Percentiles rank a stretch among this genome's conserved stretches.
phyloP scores from a whole-genome alignment of 2,113 vertebrate genomes.

The Campylomormyrus tamandua region DNA sequence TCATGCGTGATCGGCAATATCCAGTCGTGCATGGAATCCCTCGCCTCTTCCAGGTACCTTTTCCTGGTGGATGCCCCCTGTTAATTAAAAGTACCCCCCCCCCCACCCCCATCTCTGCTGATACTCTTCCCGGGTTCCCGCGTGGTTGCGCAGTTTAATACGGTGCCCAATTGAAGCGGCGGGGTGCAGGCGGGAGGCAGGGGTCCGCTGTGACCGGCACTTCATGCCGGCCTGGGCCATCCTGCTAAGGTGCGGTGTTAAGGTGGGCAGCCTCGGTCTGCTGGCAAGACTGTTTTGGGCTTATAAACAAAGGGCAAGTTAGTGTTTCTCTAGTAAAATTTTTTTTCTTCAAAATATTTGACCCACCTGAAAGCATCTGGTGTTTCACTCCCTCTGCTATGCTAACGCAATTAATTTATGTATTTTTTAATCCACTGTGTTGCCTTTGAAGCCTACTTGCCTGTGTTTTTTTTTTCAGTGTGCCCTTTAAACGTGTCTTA shows the following conservation, averaged over 20 bases:
- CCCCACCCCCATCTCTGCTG: neutral
- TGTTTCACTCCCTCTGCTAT: neutral
- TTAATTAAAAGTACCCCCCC: neutral
- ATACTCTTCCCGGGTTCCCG: neutral
- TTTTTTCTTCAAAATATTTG: neutral
- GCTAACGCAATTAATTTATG: neutral
- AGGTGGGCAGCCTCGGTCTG: neutral
- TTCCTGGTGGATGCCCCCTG: neutral
- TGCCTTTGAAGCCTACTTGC: neutral
- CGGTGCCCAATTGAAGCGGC: neutral
- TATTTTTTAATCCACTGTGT: neutral
- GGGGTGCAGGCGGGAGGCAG: too few species aligned
- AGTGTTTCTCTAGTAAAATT: neutral
- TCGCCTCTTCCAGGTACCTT: neutral
- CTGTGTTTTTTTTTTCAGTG: neutral
- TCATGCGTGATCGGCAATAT: neutral
- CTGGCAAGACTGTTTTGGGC: neutral
- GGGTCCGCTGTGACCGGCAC: neutral
- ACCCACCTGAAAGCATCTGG: neutral
- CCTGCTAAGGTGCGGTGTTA: neutral
- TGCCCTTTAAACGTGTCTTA: neutral
- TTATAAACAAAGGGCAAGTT: neutral
- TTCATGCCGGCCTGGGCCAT: too few species aligned
- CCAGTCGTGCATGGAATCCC: neutral
- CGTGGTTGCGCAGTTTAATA: neutral